phyloP scores from a whole-genome alignment of 2,888 invertebrate genomes.

The Plutella xylostella region DNA sequence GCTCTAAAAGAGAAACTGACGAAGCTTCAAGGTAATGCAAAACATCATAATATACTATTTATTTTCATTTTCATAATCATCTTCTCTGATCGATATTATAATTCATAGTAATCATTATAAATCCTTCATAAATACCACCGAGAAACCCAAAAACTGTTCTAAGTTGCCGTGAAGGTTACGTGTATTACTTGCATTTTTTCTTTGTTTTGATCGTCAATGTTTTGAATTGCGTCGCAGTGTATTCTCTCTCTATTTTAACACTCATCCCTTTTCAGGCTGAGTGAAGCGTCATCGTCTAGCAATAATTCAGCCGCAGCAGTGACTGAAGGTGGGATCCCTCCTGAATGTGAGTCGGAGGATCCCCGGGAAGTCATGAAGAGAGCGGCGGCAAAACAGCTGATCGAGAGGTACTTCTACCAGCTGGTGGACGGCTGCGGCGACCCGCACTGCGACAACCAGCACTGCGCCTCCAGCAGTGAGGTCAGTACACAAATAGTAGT shows the following conservation, averaged over 20 bases:
- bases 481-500: constrained; percentile 47
- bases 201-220: constrained; percentile 48
- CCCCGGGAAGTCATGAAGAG: constrained; percentile 78
- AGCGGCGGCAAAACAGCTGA: constrained; percentile 84
- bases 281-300: constrained; percentile 66
- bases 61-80: not conserved
- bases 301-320: constrained; percentile 42
- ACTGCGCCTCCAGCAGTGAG: constrained; percentile 91
- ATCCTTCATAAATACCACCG: not conserved
- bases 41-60: not conserved
- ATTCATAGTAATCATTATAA: not conserved
- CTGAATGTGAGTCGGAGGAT: constrained; percentile 45
- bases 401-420: constrained; percentile 94
- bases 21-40: constrained; percentile 67
- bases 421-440: constrained; percentile 93
- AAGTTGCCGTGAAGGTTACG: constrained; percentile 39
- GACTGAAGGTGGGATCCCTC: constrained; percentile 34
- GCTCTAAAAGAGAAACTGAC: constrained; percentile 67
- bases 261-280: constrained; percentile 45
- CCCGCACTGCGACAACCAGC: constrained; percentile 84
- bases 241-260: not conserved
- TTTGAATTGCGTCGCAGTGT: not conserved
- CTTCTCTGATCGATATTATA: not conserved
- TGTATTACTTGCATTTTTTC: constrained; percentile 60
- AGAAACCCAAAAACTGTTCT: constrained; percentile 21